phyloP scores from a whole-genome alignment of 1,140 invertebrate genomes.

The Lepidostoma basale region DNA sequence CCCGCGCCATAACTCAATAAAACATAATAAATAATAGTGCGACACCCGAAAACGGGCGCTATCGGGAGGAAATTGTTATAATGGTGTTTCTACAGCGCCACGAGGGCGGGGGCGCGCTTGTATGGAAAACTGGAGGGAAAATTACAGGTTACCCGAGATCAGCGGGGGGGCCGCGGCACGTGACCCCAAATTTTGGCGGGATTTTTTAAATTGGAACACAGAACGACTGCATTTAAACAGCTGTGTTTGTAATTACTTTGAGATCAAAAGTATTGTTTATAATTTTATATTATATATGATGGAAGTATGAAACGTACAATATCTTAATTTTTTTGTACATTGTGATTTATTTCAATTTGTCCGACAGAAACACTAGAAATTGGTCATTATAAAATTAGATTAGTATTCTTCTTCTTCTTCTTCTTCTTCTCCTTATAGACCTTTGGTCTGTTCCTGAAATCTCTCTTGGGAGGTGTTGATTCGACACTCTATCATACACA shows the following conservation, averaged over 20 bases:
- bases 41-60: constrained; percentile 18
- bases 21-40: constrained; percentile 33
- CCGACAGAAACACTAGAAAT: too few species aligned
- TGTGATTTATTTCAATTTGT: too few species aligned
- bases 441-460: too few species aligned
- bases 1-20: constrained; percentile 45
- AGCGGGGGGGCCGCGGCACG: not conserved
- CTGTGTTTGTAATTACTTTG: constrained; percentile 8
- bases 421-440: too few species aligned
- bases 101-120: constrained; percentile 14
- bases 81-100: constrained; percentile 29
- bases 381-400: too few species aligned
- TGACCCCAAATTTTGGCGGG: not conserved
- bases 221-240: constrained; percentile 7
- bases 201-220: not conserved
- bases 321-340: too few species aligned
- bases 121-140: constrained; percentile 11
- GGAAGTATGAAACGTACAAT: too few species aligned
- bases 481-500: too few species aligned
- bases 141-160: constrained; percentile 34
- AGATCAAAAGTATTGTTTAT: too few species aligned
- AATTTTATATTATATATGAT: too few species aligned
- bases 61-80: constrained; percentile 24
- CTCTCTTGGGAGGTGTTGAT: too few species aligned
- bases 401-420: too few species aligned